Evolutionary conservation across 2,797 vertebrate species (phyloP), one percentile per base, ranked within the genome.

Genomic region (Cirrhinus mrigala): DNA sequence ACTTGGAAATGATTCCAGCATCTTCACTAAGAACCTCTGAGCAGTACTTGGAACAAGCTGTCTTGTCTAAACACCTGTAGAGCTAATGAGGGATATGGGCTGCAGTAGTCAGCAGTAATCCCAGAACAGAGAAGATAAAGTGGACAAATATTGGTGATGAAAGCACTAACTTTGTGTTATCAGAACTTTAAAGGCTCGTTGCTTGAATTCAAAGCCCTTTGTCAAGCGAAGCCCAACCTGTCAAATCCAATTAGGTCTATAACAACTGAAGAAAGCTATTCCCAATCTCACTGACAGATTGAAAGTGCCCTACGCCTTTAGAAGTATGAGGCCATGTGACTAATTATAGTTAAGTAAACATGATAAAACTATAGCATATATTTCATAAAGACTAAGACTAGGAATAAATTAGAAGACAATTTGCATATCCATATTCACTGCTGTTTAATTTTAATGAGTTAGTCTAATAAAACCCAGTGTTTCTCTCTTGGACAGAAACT

Each of bases 401-500:
- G 60, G 60, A 64, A 15, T 64, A 16, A 64, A 29, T 29, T 16
- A 64, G 60, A 64, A 29, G 24, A 64, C 6, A 16, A 16, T 64
- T 29, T 74, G 16, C 46, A 52, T 15, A 52, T 52, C 24, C 6
- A 5, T 29, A 29, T 50, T 74, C 15, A 52, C 20, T 9, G 11
- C 8, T 7, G 20, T 27, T 50, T 50, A 4, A 18, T 27, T 20
- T 18, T 3, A 74, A 46, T 7, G 22, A 33, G 48, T 33, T 33
- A 12, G 20, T 14, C 18, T 69, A 3, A 46, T 56, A 11, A 16
- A 70, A 11, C 14, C 10, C 7, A 24, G 22, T 87, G 14, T 84
- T 46, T 81, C 4, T 80, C 37, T 85, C 1, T 77, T 68, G 7
- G 33, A 91, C 93, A 95, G 96, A 95, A 62, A 88, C 94, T 85